A percentile compares a stretch with the other conserved stretches of the same genome.
phyloP scores from a whole-genome alignment of 2,113 vertebrate genomes.

The Dendropsophus ebraccatus region DNA sequence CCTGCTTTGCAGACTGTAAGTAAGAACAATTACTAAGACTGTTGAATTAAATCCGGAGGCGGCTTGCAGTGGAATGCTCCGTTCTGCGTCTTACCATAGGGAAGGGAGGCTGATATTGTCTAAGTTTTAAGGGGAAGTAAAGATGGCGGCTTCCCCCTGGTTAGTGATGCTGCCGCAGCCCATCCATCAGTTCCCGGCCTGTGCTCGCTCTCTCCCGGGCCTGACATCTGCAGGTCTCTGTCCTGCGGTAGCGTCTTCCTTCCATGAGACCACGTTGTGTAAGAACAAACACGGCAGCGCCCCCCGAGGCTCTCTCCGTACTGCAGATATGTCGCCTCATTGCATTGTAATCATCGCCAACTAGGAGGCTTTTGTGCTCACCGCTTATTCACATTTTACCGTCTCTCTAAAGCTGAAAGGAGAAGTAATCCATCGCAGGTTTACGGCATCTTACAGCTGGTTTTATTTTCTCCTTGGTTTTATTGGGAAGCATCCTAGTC shows the following conservation, averaged over 20 bases:
- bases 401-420: background rate
- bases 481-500: no score
- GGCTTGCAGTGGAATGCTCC: background rate
- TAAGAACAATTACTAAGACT: background rate
- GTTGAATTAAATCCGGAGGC: background rate
- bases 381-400: no score
- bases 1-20: background rate
- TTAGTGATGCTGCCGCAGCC: background rate
- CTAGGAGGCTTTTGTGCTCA: background rate
- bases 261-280: background rate
- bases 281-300: constrained; percentile 1
- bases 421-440: background rate
- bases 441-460: no score
- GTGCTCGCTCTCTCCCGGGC: background rate
- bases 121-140: background rate
- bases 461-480: no score
- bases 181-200: background rate
- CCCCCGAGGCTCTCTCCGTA: background rate
- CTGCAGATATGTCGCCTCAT: background rate
- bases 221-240: constrained; percentile 40
- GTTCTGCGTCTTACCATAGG: background rate
- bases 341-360: background rate
- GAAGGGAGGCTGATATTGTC: background rate
- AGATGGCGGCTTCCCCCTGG: background rate
- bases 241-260: background rate